These are phyloP conservation scores for Heliconius nattereri DNA, from an alignment of 1,140 invertebrate species.

Conservation along the genomic window DNA sequence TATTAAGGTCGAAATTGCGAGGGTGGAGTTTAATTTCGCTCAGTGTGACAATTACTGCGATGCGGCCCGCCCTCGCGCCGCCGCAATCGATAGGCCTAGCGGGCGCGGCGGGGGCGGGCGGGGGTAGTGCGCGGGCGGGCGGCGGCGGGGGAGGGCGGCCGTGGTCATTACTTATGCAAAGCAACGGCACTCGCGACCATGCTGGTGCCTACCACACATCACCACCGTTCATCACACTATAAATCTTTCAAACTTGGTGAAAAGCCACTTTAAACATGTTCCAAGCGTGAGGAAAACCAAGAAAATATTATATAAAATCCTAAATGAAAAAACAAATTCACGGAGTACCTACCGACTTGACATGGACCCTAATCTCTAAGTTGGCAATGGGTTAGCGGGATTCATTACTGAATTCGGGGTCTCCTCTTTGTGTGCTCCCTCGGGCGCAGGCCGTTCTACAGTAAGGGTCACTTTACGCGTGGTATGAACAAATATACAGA, in stretches of 20 bases:
- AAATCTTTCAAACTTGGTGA: neutral
- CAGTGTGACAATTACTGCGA: constrained; percentile 79
- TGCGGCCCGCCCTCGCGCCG: constrained; percentile 76
- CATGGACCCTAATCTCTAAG: constrained; percentile 42
- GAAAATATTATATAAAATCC: neutral
- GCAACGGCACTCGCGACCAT: constrained; percentile 53
- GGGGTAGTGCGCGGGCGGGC: constrained; percentile 35
- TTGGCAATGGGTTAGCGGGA: constrained; percentile 56
- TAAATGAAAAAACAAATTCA: neutral
- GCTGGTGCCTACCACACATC: constrained; percentile 33
- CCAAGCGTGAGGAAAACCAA: neutral
- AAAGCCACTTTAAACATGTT: neutral
- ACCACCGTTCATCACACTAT: constrained; percentile 36
- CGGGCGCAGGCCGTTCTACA: constrained; percentile 42
- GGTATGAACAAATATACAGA: constrained; percentile 15
- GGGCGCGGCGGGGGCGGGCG: constrained; percentile 35
- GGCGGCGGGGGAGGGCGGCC: constrained; percentile 36
- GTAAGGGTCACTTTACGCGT: constrained; percentile 45
- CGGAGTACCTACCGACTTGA: neutral
- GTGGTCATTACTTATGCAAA: constrained; percentile 80
- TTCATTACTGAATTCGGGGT: constrained; percentile 60
- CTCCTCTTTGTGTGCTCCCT: constrained; percentile 65
- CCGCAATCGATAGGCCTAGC: constrained; percentile 79
- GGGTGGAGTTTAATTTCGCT: constrained; percentile 69
- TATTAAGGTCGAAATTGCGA: constrained; percentile 67